Base-by-base conservation (phyloP, 1,140 invertebrate genomes). In the Acromyrmex charruanus region DNA sequence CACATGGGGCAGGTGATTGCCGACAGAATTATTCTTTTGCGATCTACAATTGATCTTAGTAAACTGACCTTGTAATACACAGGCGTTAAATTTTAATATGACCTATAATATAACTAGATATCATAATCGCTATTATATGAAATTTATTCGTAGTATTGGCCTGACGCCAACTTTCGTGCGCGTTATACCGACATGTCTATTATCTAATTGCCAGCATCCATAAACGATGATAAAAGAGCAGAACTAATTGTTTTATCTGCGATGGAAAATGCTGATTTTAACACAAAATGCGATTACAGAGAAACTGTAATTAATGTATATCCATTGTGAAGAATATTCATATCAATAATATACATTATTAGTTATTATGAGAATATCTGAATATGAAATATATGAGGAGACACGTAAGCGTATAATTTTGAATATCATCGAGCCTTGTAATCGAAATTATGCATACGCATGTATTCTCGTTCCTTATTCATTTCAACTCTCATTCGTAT, bases 1-100 rank as follows among this genome's bases (percentile, higher is more conserved):
- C 87, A 89, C 58, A 89, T 81, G 88, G 88, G 12, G 87, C 88
- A 89, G 88, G 88, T 89, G 88, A 89, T 89, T 79, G 58, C 2
- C 59, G 25, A 53, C 49, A 69, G 82, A 81, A 77, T 86, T 72
- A 66, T 86, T 81, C 25, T 35, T 71, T 75, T 28, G 59, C 68
- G 87, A 89, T 88, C 81, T 69, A 59, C 49, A 89, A 89, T 88
- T 77, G 86, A 89, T 89, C 87, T 88, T 86, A 84, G 86, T 80
- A 66, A 79, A 65, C 71, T 63, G 69, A 75, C 44, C 74, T 68
- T 72, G 55, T 88, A 81, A 86, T 65, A 79, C 61, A 59, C 80
- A 58, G 66, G 65, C 79, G 74, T 55, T 35, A 44, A 88, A 79
- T 61, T 55, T 77, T 49, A 35, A 86, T 63, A 49, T 25, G 84